These are phyloP conservation scores for Philopotamus ludificatus DNA, from an alignment of 1,140 invertebrate species.

Conservation along the genomic window DNA sequence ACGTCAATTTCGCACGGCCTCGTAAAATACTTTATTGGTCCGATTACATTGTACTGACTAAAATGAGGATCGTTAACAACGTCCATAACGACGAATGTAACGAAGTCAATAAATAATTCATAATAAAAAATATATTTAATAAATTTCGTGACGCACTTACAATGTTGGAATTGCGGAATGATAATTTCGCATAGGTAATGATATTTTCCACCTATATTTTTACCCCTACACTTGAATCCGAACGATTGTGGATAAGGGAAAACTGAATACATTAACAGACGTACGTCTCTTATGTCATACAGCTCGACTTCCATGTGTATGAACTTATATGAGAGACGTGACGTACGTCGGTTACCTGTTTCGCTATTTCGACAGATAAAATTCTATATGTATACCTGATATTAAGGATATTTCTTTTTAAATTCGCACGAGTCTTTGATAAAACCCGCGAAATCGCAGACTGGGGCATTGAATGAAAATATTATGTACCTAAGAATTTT, in stretches of 20 bases:
- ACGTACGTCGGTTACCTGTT: too few species aligned
- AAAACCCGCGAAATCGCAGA: constrained; percentile 25
- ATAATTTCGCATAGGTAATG: constrained; percentile 25
- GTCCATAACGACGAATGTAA: too few species aligned
- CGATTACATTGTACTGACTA: constrained; percentile 21
- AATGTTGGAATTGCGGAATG: background rate
- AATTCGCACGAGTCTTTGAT: constrained; percentile 31
- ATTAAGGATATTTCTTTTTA: constrained; percentile 34
- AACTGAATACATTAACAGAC: constrained; percentile 5
- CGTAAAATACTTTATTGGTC: constrained; percentile 40
- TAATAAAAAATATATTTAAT: too few species aligned
- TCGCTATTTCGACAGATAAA: background rate
- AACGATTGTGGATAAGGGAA: background rate
- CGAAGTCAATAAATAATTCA: too few species aligned
- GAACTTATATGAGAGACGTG: too few species aligned
- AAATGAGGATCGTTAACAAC: constrained; percentile 5
- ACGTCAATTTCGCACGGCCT: constrained; percentile 34
- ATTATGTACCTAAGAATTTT: constrained; percentile 35
- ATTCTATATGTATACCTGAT: constrained; percentile 17
- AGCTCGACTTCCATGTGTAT: too few species aligned
- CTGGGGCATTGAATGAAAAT: constrained; percentile 24
- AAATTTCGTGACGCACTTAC: background rate
- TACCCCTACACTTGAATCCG: constrained; percentile 2
- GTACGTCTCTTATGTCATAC: constrained; percentile 1
- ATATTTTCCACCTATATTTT: constrained; percentile 25